Evolutionary conservation across 2,888 invertebrate genomes (phyloP), one percentile per base, ranked within the genome.

Genomic region (Ichneumon xanthorius): DNA sequence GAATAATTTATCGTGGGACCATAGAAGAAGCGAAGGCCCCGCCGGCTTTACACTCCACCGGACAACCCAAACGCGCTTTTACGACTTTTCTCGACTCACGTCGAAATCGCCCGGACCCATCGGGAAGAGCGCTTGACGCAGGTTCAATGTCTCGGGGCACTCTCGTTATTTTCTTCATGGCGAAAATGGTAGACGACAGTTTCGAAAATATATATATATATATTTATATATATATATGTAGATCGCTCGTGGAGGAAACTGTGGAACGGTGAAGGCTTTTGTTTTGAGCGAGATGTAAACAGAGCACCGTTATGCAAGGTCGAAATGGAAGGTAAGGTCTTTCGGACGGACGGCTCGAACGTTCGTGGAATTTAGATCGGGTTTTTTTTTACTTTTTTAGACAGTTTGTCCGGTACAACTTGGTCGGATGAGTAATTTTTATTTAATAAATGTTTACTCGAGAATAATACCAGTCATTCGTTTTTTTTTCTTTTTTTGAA

Each of bases 1-100:
- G 76, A 84, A 80, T 84, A 76, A 84, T 76, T 80, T 76, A 84
- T 80, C 84, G 80, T 77, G 75, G 76, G 80, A 76, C 48, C 71
- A 79, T 65, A 55, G 77, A 68, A 53, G 19, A 58, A 48, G 71
- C 76, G 71, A 63, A 11, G 14, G 5, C 53, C 71, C 75, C 73
- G 48, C 4, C 48, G 30, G 7, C 55, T 30, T 37, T 9, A 30
- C 26, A 11, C 68, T 33, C 11, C 16, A 48, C 22, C 7, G 58
- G 33, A 45, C 67, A 30, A 26, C 11, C 30, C 14, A 78, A 40
- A 63, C 65, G 33, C 48, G 48, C 61, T 76, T 53, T 63, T 65
- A 76, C 76, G 65, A 65, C 65, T 33, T 16, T 77, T 72, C 70
- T 75, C 73, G 73, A 75, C 55, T 71, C 70, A 55, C 71, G 53